Conservation (phyloP, 2,113 vertebrate genomes). For the Sinocyclocheilus anophthalmus region DNA sequence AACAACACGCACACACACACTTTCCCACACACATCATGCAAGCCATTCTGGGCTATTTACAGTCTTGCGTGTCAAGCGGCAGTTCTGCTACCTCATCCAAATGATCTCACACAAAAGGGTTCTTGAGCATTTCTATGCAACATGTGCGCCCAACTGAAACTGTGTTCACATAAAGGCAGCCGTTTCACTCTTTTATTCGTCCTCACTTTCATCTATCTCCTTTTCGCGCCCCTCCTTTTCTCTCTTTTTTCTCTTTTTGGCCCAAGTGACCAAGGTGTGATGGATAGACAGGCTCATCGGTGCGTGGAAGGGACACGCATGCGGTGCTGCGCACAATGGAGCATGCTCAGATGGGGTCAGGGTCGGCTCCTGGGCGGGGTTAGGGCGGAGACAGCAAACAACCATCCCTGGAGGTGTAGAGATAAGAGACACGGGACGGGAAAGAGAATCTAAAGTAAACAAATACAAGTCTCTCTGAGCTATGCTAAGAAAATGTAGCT, state of each 20-base stretch:
- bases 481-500: neutral
- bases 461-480: constrained; percentile 17
- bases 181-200: constrained; percentile 63
- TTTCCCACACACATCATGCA: constrained; percentile 34
- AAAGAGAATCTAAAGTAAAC: constrained; percentile 46
- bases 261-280: constrained; percentile 43
- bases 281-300: constrained; percentile 65
- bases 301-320: constrained; percentile 53
- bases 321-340: constrained; percentile 49
- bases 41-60: constrained; percentile 18
- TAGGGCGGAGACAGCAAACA: constrained; percentile 54
- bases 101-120: constrained; percentile 10
- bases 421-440: constrained; percentile 49
- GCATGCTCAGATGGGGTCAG: constrained; percentile 47
- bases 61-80: constrained; percentile 28
- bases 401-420: constrained; percentile 48
- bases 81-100: constrained; percentile 27
- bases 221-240: constrained; percentile 58
- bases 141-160: constrained; percentile 54
- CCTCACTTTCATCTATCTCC: constrained; percentile 72
- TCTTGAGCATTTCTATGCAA: constrained; percentile 26
- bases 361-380: constrained; percentile 34
- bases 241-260: constrained; percentile 55
- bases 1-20: constrained; percentile 33
- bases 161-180: neutral